Base-by-base conservation (phyloP, 2,888 invertebrate genomes). In the Polydrusus tereticollis region DNA sequence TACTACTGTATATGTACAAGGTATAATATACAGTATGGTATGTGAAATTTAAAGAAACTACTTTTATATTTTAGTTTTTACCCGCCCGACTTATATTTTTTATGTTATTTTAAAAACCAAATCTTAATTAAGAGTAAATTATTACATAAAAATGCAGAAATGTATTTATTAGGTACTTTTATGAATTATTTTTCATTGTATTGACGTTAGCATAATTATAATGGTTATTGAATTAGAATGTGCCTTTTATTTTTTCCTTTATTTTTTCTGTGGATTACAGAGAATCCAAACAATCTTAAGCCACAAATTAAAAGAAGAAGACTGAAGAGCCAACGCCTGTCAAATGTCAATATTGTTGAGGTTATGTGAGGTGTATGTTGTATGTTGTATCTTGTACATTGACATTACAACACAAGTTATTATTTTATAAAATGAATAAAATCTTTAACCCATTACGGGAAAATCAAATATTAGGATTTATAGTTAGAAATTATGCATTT, bases 401-500 rank as follows among this genome's bases (percentile, higher is more conserved):
- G 36, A 16, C 2, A 16, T 41, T 41, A 16, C 7, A 41, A 16
- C 16, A 36, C 12, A 36, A 36, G 16, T 16, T 16, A 41, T 5
- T 26, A 26, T 26, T 5, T 7, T 4, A 16, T 41, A 73, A 64
- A 50, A 74, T 74, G 70, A 74, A 67, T 20, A 71, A 63, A 59
- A 23, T 67, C 38, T 74, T 66, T 12, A 63, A 47, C 12, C 5
- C 36, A 20, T 23, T 16, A 7, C 16, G 7, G 6, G 23, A 66
- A 10, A 60, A 29, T 43, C 29, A 59, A 1, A 10, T 64, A 7
- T 12, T 71, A 38, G 23, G 45, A 0, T 52, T 29, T 29, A 50
- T 80, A 70, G 74, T 71, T 18, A 69, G 87, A 80, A 76, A 77
- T 83, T 82, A 86, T 86, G 80, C 91, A 75, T 88, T 92, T 77